Evolutionary conservation across 2,113 vertebrate genomes (phyloP).

Genomic region (Circaetus gallicus): DNA sequence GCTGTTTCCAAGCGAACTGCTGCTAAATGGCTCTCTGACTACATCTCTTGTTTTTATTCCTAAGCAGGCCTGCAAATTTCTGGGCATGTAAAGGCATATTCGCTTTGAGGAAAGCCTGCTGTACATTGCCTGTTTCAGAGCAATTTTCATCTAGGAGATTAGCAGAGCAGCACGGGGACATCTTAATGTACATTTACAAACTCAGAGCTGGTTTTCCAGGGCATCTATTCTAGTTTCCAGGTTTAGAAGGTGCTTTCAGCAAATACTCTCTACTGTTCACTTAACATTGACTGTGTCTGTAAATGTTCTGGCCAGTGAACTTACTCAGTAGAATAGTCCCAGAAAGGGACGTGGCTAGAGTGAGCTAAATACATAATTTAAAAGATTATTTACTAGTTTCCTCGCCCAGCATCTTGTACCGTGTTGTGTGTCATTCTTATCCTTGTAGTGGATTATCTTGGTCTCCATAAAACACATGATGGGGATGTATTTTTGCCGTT

Average conservation of each 20-base stretch:
- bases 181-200: conserved; percentile 13
- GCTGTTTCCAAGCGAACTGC: conserved; percentile 34
- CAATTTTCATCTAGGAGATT: conserved; percentile 20
- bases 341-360: background rate
- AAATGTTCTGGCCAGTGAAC: conserved; percentile 1
- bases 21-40: conserved; percentile 50
- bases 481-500: conserved; percentile 9
- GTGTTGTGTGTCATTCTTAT: background rate
- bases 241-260: conserved; percentile 1
- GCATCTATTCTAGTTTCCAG: conserved; percentile 4
- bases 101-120: background rate
- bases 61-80: conserved; percentile 39
- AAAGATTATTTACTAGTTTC: conserved; percentile 4
- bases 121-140: conserved; percentile 1
- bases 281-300: background rate
- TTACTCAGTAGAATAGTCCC: background rate
- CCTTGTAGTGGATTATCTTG: conserved; percentile 14
- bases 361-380: conserved; percentile 19
- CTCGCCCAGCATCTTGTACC: background rate
- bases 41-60: conserved; percentile 22
- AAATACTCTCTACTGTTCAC: background rate
- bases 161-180: background rate
- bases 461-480: conserved; percentile 7
- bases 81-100: conserved; percentile 26
- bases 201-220: conserved; percentile 1